Base-by-base conservation (phyloP, 2,113 vertebrate genomes). In the Fulica atra region DNA sequence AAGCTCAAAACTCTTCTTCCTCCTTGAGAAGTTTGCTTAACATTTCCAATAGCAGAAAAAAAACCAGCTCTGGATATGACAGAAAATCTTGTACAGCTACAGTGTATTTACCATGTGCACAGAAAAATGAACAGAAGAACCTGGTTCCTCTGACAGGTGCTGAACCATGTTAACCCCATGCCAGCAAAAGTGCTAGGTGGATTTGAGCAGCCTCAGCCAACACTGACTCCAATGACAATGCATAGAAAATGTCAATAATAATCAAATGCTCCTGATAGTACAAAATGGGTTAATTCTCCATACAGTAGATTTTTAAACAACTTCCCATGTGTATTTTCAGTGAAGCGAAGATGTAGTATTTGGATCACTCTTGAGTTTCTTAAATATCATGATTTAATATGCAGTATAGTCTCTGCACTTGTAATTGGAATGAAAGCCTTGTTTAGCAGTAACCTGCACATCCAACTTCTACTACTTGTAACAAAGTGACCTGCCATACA, bases 211-310 rank as follows among this genome's bases (percentile, higher is more conserved):
- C 78, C 83, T 89, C 91, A 97, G 89, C 88, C 93, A 93, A 81
- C 87, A 80, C 86, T 96, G 90, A 92, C 82, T 90, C 59, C 80
- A 82, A 86, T 95, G 85, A 71, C 76, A 96, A 93, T 73, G 86
- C 64, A 85, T 7, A 90, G 83, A 96, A 97, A 96, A 91, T 89
- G 85, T 95, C 92, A 95, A 65, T 76, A 93, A 83, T 88, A 96
- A 96, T 94, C 85, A 97, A 97, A 95, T 93, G 82, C 66, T 90
- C 63, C 81, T 91, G 92, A 96, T 61, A 90, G 73, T 74, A 95
- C 42, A 91, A 93, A 97, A 96, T 48, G 87, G 21, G 54, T 96
- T 97, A 89, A 96, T 95, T 92, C 93, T 76, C 70, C 40, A 65
- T 54, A 85, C 73, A 81, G 65, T 59, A 70, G 74, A 74, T 77